Evolutionary conservation across 2,113 vertebrate genomes (phyloP).

Genomic region (Pedetes capensis): DNA sequence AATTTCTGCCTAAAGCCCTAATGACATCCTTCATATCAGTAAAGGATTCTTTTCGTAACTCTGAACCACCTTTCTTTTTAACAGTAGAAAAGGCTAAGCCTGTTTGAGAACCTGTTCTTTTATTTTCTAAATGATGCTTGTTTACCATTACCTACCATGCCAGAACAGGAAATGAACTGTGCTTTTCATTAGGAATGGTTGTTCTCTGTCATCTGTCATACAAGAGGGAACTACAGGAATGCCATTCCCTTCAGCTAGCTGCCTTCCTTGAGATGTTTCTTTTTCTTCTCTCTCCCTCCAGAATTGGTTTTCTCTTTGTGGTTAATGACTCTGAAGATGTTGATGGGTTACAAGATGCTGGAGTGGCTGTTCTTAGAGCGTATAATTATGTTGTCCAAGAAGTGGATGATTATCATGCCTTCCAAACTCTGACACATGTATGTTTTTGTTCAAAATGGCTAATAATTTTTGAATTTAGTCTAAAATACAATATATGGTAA

Average conservation of each 20-base stretch:
- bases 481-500: neutral
- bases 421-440: conserved; percentile 92
- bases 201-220: neutral
- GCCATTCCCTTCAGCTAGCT: neutral
- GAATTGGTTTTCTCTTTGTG: conserved; percentile 95
- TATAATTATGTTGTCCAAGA: conserved; percentile 96
- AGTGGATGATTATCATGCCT: conserved; percentile 91
- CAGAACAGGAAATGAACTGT: neutral
- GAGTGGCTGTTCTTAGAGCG: conserved; percentile 92
- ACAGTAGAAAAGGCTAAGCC: neutral
- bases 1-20: neutral
- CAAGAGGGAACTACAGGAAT: neutral
- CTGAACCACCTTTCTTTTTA: neutral
- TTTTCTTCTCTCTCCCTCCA: conserved; percentile 59
- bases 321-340: conserved; percentile 92
- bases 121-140: neutral
- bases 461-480: neutral
- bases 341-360: conserved; percentile 93
- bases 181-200: neutral
- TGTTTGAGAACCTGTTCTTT: neutral
- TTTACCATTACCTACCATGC: neutral
- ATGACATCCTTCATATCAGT: neutral
- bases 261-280: neutral
- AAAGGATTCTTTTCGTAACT: neutral
- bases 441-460: conserved; percentile 74